Conservation (phyloP, 1,140 invertebrate genomes). For the Bombus waltoni region DNA sequence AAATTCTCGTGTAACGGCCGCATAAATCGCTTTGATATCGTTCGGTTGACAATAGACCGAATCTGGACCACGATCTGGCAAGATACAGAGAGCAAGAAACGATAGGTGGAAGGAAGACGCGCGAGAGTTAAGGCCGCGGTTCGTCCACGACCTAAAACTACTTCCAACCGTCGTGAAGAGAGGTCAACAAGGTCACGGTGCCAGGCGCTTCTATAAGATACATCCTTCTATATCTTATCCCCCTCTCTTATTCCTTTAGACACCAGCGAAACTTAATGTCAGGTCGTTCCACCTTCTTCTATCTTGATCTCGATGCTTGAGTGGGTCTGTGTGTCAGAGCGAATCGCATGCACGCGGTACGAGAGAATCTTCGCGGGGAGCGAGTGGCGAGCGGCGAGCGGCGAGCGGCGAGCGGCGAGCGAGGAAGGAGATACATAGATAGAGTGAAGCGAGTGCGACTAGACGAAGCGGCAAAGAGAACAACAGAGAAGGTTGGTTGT, state of each 20-base stretch:
- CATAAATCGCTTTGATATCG: background rate
- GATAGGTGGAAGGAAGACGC: slow-evolving; percentile 27
- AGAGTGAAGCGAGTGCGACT: background rate
- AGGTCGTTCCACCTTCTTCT: slow-evolving; percentile 26
- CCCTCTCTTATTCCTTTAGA: background rate
- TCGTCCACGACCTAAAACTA: slow-evolving; percentile 65
- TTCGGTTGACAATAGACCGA: background rate
- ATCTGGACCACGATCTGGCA: slow-evolving; percentile 5
- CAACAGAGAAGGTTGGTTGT: slow-evolving; percentile 35
- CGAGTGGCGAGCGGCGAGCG: background rate
- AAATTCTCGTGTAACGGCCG: background rate
- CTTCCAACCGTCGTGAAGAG: slow-evolving; percentile 61
- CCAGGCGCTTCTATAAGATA: slow-evolving; percentile 57
- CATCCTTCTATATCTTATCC: slow-evolving; percentile 15
- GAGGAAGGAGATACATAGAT: slow-evolving; percentile 4
- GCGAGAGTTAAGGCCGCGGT: slow-evolving; percentile 57
- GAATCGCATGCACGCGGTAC: slow-evolving; percentile 77
- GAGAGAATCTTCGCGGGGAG: slow-evolving; percentile 51
- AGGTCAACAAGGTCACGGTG: slow-evolving; percentile 70
- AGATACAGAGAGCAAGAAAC: background rate
- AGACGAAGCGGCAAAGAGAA: background rate
- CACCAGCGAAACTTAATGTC: slow-evolving; percentile 55
- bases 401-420: background rate
- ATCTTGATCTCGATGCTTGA: slow-evolving; percentile 60
- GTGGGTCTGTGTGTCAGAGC: slow-evolving; percentile 83